Base-by-base conservation (phyloP, 2,888 invertebrate species). In the Mythimna impura region DNA sequence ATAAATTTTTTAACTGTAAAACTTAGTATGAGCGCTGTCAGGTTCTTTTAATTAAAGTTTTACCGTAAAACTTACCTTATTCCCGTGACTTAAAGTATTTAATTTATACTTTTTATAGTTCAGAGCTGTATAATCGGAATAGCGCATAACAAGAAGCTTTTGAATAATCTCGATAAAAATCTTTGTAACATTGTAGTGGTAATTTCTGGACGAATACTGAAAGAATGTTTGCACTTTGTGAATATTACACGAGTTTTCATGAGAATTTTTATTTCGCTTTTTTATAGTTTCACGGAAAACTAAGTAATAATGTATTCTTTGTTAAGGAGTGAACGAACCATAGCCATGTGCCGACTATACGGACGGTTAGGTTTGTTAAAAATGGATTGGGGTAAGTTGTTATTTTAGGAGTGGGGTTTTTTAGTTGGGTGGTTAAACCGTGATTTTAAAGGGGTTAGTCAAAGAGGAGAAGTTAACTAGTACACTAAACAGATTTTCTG, bases 41-140 rank as follows among this genome's bases (percentile, higher is more conserved):
- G n/a, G 50, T 25, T 62, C 25, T 62, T 79, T 70, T 66, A 66
- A 68, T 71, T 73, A 68, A 69, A 71, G 57, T 78, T 71, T 69
- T 55, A 47, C 10, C 20, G 30, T 57, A 69, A 66, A 81, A 70
- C 10, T 64, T 71, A 52, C 50, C 54, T 52, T 71, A 64, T 66
- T 61, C 6, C 36, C 25, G 52, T 47, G 43, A 7, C 40, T 34
- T 40, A 43, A 43, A 17, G 30, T 66, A 63, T 66, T 68, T 60
- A 50, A 63, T 47, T 47, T n/a, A 67, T 66, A 63, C 14, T 20
- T 69, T 67, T 52, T 66, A 54, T 66, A 73, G 58, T 69, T 78
- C 7, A 1, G 10, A 54, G 47, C 34, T 78, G 57, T 60, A 78
- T 67, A 66, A 40, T 64, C 17, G 7, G 61, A 66, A 68, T 71